Conservation (phyloP, 2,888 invertebrate species). For the Antheraea yamamai region DNA sequence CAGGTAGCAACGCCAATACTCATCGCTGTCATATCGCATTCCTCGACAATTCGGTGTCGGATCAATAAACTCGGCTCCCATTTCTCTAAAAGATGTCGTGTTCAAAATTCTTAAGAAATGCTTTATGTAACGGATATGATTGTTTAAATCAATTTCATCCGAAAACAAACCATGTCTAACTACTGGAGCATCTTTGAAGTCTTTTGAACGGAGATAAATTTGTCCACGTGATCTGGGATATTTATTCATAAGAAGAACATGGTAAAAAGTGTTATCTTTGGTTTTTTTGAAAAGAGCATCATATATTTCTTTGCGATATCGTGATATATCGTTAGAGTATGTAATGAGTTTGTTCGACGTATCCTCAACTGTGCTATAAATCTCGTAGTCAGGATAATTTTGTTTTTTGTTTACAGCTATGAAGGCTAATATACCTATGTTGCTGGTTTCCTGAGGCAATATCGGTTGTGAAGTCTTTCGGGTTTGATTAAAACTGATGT, state of each 20-base stretch:
- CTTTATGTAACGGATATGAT: slow-evolving; percentile 31
- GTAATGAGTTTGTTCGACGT: neutral
- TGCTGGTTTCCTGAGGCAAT: neutral
- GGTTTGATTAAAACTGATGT: neutral
- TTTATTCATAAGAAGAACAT: slow-evolving; percentile 18
- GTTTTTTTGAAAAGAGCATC: neutral
- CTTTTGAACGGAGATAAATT: slow-evolving; percentile 33
- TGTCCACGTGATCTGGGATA: slow-evolving; percentile 40
- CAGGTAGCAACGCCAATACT: slow-evolving; percentile 34
- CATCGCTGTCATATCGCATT: slow-evolving; percentile 22
- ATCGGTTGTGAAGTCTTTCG: neutral
- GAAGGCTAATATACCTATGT: neutral
- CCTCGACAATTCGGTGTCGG: slow-evolving; percentile 24
- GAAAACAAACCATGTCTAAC: slow-evolving; percentile 34
- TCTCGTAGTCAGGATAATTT: slow-evolving; percentile 24
- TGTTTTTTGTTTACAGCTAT: slow-evolving; percentile 1
- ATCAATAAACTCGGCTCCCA: slow-evolving; percentile 32
- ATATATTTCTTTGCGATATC: neutral
- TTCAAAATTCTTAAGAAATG: slow-evolving; percentile 38
- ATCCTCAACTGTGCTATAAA: neutral
- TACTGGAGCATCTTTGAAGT: slow-evolving; percentile 38
- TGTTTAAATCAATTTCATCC: slow-evolving; percentile 35
- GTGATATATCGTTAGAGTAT: neutral
- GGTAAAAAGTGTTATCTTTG: neutral
- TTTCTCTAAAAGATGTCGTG: slow-evolving; percentile 37